Percentiles rank a stretch among this genome's conserved stretches.
Conservation (phyloP, 2,113 vertebrate species). For the Muntiacus reevesi region DNA sequence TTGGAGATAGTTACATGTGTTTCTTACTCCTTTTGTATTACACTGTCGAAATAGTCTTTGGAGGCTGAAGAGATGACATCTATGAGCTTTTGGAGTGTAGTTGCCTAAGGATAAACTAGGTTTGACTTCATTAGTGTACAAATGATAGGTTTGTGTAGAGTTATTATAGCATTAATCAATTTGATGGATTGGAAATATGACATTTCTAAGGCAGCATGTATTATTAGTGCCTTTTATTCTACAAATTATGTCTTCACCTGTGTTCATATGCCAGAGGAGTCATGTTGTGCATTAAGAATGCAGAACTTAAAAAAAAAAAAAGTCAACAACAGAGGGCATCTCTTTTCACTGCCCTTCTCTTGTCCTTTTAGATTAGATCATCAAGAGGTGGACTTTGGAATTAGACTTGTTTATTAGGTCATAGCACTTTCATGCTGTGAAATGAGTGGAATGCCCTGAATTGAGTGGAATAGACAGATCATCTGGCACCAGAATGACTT, state of each 20-base stretch:
- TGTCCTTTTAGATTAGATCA: background rate
- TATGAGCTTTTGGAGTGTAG: conserved; percentile 80
- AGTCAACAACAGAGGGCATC: conserved; percentile 44
- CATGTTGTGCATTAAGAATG: conserved; percentile 74
- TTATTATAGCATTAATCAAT: conserved; percentile 90
- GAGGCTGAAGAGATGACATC: conserved; percentile 73
- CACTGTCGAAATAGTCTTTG: conserved; percentile 51
- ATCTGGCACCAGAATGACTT: conserved; percentile 34
- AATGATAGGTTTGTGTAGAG: conserved; percentile 86
- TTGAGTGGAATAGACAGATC: conserved; percentile 34
- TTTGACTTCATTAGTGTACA: conserved; percentile 89
- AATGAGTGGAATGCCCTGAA: background rate
- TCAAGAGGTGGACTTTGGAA: conserved; percentile 10
- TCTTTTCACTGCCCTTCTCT: conserved; percentile 44
- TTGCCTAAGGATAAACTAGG: conserved; percentile 84
- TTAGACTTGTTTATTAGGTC: conserved; percentile 41
- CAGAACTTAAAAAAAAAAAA: conserved; percentile 51
- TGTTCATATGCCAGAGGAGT: conserved; percentile 80
- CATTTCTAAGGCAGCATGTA: conserved; percentile 84
- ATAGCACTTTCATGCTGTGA: conserved; percentile 32
- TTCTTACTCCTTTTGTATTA: conserved; percentile 68
- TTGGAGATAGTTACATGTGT: background rate
- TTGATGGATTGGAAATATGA: conserved; percentile 89
- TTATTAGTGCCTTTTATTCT: conserved; percentile 88
- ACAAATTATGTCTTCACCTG: conserved; percentile 88